Evolutionary conservation across 2,113 vertebrate species (phyloP), one percentile per base, ranked within the genome.

Genomic region (Clarias batrachus): DNA sequence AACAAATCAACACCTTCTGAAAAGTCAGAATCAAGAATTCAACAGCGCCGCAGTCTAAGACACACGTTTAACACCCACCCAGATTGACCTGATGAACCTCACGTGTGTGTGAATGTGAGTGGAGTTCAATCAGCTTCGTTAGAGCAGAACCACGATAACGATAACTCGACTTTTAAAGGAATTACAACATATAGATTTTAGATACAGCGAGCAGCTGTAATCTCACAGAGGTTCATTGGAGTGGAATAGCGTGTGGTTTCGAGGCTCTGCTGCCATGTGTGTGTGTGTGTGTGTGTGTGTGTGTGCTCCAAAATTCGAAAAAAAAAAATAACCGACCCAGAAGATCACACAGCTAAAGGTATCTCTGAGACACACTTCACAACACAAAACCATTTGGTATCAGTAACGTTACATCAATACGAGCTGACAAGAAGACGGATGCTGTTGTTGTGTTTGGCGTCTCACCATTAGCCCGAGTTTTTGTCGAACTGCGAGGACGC

Each of bases 341-440:
- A 91, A 93, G 93, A 91, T 93, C 92, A 95, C 93, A 95, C 92
- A 92, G 93, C 92, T 94, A 93, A 93, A 96, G 95, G 95, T 95
- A 95, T 97, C 96, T 96, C 81, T 84, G 89, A 96, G 95, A 97
- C 93, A 97, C 95, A 97, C 95, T 96, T 95, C 95, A 96, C 92
- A 96, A 96, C 96, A 97, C 96, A 97, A 97, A 95, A 95, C 97
- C 97, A 97, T 97, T 97, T 98, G 96, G 92, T 92, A 95, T 91
- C 95, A 94, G 95, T 96, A 97, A 97, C 95, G 93, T 94, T 94
- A 91, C 95, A 96, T 97, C 97, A 97, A 97, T 98, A 97, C 95
- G 92, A 91, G 91, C 88, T 93, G 95, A 96, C 96, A 97, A 1
- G 95, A 97, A 98, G 97, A 99, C 95, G 95, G 97, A 99, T 99